Conservation (phyloP, 2,797 vertebrate species). For the Tapera naevia region DNA sequence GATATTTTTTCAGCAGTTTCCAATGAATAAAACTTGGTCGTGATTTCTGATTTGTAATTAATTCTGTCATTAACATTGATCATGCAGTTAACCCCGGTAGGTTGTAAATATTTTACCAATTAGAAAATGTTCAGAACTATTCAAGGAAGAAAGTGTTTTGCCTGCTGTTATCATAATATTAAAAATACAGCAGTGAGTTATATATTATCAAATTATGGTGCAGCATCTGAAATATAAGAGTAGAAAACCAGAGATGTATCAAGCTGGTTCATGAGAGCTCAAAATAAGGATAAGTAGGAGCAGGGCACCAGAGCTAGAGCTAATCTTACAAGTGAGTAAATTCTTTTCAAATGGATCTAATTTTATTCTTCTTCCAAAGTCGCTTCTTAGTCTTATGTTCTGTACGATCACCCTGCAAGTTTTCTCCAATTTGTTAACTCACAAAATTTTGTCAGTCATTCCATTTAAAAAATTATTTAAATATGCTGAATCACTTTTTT, state of each 20-base stretch:
- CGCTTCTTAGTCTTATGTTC: neutral
- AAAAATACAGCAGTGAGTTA: neutral
- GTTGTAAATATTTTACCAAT: neutral
- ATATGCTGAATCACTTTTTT: neutral
- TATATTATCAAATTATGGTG: neutral
- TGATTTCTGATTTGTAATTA: constrained; percentile 11
- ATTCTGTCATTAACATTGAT: neutral
- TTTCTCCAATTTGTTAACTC: neutral
- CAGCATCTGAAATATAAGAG: neutral
- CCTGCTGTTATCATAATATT: neutral
- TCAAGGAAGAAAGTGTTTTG: neutral
- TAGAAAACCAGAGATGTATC: neutral
- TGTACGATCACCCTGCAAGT: neutral
- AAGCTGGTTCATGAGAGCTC: neutral
- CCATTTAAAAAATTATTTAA: neutral
- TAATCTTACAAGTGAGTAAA: neutral
- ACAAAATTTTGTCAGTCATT: neutral
- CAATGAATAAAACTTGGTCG: neutral
- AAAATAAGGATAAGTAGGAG: neutral
- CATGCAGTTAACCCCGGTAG: neutral
- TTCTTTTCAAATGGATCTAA: neutral
- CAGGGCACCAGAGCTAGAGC: neutral
- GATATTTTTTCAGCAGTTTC: neutral
- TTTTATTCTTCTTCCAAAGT: neutral
- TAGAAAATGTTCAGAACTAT: neutral